Evolutionary conservation across 2,888 invertebrate genomes (phyloP).

Genomic region (Dicranocentrus wangi): DNA sequence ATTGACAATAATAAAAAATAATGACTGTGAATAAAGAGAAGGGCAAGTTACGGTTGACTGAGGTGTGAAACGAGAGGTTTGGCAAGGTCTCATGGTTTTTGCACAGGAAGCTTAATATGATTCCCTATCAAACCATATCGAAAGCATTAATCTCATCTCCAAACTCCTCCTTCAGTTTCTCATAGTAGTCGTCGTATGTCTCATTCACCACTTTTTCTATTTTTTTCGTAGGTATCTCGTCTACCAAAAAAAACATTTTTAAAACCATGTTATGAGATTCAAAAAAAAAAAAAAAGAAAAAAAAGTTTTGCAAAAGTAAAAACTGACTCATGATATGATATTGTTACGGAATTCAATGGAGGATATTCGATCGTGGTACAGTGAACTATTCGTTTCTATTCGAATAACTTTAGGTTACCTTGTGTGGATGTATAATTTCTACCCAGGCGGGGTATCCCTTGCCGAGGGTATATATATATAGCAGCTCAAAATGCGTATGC

Average conservation of each 20-base stretch:
- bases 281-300: conserved; percentile 19
- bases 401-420: too few species aligned
- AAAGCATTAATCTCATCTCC: conserved; percentile 70
- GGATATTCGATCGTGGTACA: conserved; percentile 12
- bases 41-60: conserved; percentile 69
- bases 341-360: conserved; percentile 19
- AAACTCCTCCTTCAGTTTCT: conserved; percentile 65
- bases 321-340: not conserved
- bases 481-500: too few species aligned
- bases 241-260: too few species aligned
- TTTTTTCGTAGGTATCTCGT: too few species aligned
- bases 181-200: conserved; percentile 45
- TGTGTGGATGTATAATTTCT: too few species aligned
- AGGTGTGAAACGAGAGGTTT: conserved; percentile 71
- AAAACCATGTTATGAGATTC: not conserved
- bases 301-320: conserved; percentile 3
- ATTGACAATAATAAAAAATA: conserved; percentile 61
- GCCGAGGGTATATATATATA: too few species aligned
- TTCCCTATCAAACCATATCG: conserved; percentile 68
- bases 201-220: conserved; percentile 45
- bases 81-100: conserved; percentile 71
- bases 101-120: conserved; percentile 71
- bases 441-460: too few species aligned
- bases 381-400: not conserved
- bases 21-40: conserved; percentile 67